Evolutionary conservation across 2,113 vertebrate species (phyloP).

Genomic region (Tinamus guttatus): DNA sequence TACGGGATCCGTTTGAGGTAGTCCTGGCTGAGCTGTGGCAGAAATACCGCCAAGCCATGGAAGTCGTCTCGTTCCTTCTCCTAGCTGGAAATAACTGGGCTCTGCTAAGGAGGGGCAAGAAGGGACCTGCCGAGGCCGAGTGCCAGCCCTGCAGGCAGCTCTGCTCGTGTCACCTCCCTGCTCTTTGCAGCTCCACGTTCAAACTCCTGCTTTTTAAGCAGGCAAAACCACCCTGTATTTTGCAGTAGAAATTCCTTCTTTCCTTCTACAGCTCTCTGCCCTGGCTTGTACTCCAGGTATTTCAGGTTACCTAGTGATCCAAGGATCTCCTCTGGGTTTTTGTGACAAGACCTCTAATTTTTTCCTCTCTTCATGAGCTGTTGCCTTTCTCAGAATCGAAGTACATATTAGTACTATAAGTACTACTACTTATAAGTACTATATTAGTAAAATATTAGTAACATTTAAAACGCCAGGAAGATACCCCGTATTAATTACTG

Average conservation of each 20-base stretch:
- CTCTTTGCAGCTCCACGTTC: not conserved
- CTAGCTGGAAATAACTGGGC: not conserved
- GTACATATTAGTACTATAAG: not conserved
- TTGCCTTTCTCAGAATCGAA: not conserved
- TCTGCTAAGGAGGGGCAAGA: not conserved
- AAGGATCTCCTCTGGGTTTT: not conserved
- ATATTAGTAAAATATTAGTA: no score
- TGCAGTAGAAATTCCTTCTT: not conserved
- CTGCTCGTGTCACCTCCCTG: not conserved
- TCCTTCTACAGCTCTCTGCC: not conserved
- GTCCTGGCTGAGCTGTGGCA: not conserved
- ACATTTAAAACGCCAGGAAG: not conserved
- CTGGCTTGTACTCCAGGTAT: not conserved
- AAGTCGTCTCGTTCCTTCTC: not conserved
- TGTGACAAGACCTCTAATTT: not conserved
- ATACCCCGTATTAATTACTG: not conserved
- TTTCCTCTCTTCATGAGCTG: not conserved
- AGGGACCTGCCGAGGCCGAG: not conserved
- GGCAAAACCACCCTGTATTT: not conserved
- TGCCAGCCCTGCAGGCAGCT: not conserved
- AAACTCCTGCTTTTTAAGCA: not conserved
- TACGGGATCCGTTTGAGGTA: fast-evolving
- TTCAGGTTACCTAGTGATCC: not conserved
- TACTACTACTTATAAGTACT: no score
- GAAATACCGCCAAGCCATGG: not conserved